Evolutionary conservation across 2,888 invertebrate species (phyloP), one percentile per base, ranked within the genome.

Genomic region (Sarcophaga carnaria): DNA sequence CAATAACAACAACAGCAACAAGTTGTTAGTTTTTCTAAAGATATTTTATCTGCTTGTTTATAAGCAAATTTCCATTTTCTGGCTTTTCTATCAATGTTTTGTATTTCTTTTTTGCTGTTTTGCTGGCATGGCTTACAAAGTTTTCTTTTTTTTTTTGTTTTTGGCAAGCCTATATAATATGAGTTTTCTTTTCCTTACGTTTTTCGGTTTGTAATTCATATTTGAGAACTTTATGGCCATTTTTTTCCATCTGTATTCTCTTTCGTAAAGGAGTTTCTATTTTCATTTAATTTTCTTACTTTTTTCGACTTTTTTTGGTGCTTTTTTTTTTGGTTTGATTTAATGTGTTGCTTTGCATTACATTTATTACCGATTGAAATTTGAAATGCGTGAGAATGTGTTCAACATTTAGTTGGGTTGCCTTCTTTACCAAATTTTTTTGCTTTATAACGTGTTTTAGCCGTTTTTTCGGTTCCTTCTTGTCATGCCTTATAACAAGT

Each of bases 331-430:
- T 78, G 85, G 90, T 90, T 91, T 92, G 92, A 92, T 92, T 92
- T 92, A 92, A 92, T 91, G 92, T 92, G 92, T 91, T 92, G 92
- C 92, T 90, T 92, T 92, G 92, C 92, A 92, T 92, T 92, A 92
- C 92, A 92, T 92, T 92, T 92, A 92, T 92, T 91, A 91, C 92
- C 92, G 91, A 92, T 92, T 92, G 92, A 92, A 92, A 92, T 91
- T 91, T 91, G 92, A 92, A 92, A 92, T 92, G 92, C 92, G 92
- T 92, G 92, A 92, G 92, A 92, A 92, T 92, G 91, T 91, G 90
- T 90, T 90, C 91, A 91, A 63, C 45, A 79, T 76, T 80, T 62
- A 79, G 78, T 87, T 83, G 62, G 64, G 69, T 17, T 37, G 64
- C 14, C 45, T 49, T 12, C 69, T 49, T 22, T 20, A 11, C 47